phyloP scores from a whole-genome alignment of 2,113 vertebrate species.

The Chaetodon auriga region DNA sequence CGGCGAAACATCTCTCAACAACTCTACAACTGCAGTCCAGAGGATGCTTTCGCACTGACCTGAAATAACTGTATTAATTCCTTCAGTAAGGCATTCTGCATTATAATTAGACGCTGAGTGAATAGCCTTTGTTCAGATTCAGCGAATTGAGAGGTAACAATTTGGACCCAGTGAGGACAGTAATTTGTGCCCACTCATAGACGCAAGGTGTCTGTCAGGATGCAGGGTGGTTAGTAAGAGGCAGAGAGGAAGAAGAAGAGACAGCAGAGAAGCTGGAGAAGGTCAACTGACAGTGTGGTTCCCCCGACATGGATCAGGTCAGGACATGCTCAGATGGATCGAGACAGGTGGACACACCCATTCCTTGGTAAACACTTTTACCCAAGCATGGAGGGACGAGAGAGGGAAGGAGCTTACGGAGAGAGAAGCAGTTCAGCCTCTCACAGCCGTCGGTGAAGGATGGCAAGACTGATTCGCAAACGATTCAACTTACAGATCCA shows the following conservation, averaged over 20 bases:
- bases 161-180: conserved; percentile 24
- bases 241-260: conserved; percentile 58
- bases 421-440: conserved; percentile 20
- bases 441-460: conserved; percentile 17
- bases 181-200: conserved; percentile 74
- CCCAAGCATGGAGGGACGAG: conserved; percentile 64
- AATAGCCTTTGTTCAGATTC: neutral
- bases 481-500: neutral
- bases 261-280: conserved; percentile 49
- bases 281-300: conserved; percentile 33
- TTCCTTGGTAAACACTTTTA: conserved; percentile 66
- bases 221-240: conserved; percentile 71
- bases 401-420: neutral
- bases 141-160: conserved; percentile 13
- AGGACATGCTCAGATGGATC: conserved; percentile 85
- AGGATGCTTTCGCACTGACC: neutral
- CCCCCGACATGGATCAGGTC: conserved; percentile 52
- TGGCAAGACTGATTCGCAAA: neutral
- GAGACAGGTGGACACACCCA: conserved; percentile 60
- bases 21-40: neutral
- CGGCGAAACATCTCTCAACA: neutral
- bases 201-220: conserved; percentile 64
- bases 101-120: conserved; percentile 6
- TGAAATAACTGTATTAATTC: conserved; percentile 9
- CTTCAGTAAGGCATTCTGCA: neutral